Conservation (phyloP, 2,888 invertebrate genomes). For the Dinocampus coccinellae region DNA sequence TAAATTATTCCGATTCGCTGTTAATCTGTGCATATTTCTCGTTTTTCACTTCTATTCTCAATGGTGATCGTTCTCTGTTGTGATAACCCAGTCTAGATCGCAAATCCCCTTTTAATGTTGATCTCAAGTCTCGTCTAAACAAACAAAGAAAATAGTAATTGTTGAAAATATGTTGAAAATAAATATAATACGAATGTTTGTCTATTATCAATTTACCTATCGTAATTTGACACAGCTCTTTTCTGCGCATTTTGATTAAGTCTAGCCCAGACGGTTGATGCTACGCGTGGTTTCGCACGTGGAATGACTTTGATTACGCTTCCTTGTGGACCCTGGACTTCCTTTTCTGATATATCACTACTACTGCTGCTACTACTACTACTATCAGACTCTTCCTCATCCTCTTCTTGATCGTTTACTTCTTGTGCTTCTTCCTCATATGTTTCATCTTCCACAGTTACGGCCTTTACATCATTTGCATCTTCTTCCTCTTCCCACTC, state of each 20-base stretch:
- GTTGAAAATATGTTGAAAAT: too few relatives aligned
- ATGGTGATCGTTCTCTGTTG: constrained; percentile 62
- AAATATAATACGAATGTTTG: too few relatives aligned
- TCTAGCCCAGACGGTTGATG: constrained; percentile 74
- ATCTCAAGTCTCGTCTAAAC: constrained; percentile 54
- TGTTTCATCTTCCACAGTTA: constrained; percentile 51
- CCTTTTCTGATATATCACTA: constrained; percentile 72
- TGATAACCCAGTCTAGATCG: constrained; percentile 61
- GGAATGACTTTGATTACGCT: constrained; percentile 73
- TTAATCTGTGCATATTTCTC: constrained; percentile 59
- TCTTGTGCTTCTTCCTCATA: constrained; percentile 39
- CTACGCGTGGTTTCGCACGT: constrained; percentile 63
- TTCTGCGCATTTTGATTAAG: constrained; percentile 66
- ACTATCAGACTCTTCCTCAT: constrained; percentile 50
- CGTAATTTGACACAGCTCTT: constrained; percentile 45
- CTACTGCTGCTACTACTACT: constrained; percentile 56
- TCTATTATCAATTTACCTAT: constrained; percentile 47
- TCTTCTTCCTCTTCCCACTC: constrained; percentile 49
- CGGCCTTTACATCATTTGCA: constrained; percentile 47
- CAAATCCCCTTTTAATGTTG: constrained; percentile 54
- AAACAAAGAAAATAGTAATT: neutral
- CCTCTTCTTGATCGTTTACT: constrained; percentile 50
- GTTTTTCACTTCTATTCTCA: constrained; percentile 67
- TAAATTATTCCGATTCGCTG: constrained; percentile 51
- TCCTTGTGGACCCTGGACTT: constrained; percentile 69